Base-by-base conservation (phyloP, 2,888 invertebrate species). In the Rugalucina vietnamica region DNA sequence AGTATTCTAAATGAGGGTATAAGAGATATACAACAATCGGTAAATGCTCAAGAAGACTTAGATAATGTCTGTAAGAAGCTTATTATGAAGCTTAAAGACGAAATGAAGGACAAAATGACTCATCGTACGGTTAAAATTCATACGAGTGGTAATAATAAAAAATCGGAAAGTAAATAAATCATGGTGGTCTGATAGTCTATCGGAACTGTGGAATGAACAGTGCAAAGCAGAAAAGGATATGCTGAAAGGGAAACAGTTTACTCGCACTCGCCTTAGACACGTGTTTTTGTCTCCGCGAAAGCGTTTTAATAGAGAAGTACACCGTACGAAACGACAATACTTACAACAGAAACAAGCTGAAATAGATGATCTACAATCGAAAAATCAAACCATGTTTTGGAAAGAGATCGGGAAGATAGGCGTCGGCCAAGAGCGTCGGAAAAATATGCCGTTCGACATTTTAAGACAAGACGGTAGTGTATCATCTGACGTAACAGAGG, bases 331-430 rank as follows among this genome's bases (percentile, higher is more conserved):
- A 34, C 18, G 29, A 54, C 10, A 24, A 29, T 49, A 73, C 29
- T 24, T 43, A 27, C 4, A n/a, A n/a, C 8, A n/a, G 8, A 12
- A 27, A 49, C 50, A 37, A 39, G 21, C 37, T 36, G 71, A 71
- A 71, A 36, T 49, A 27, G 49, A 73, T 39, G 32, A 73, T 24
- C 32, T 73, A 24, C 21, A 54, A 18, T 32, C 18, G 3, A 32
- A 27, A 2, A 54, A 75, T 75, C 54, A 54, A 3, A 32, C 10
- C 8, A 24, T 32, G 3, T 75, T 75, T 39, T 75, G 74, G 74
- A 75, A 34, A 18, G 34, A 75, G n/a, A 75, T 75, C 32, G 74
- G 74, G 34, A 37, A 43, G 34, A 43, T 75, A 18, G 74, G 54
- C 2, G 73, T 43, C 5, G 50, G 70, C 14, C 12, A 29, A 10